Base-by-base conservation (phyloP, 2,888 invertebrate genomes). In the Pandemis heparana region DNA sequence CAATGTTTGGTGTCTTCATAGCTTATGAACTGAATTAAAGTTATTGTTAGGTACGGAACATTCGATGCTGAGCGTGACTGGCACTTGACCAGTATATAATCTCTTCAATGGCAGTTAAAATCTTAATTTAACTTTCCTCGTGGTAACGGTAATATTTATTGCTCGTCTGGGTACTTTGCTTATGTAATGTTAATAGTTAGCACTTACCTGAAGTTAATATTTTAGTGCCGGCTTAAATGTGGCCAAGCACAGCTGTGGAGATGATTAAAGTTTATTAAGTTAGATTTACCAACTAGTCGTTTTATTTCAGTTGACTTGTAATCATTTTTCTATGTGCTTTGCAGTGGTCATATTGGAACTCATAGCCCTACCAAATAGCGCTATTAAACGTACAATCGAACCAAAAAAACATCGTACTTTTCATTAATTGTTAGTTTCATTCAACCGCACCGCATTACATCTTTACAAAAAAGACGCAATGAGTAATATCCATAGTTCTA, bases 101-200 rank as follows among this genome's bases (percentile, higher is more conserved):
- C 43, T 43, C 56, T 70, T 64, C 32, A 43, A 61, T 38, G 16
- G 18, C 18, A 53, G 12, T 61, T 51, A 65, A 32, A 39, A 63
- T 43, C 7, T 53, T 56, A 63, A 66, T 66, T 39, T 41, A 39
- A 18, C 16, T 66, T 53, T 41, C 18, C 51, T 2, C 12, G 0
- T n/a, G 1, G 1, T 43, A 10, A 43, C 18, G 43, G 43, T 62
- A 9, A 53, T 9, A 18, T 53, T 53, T 53, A 53, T 53, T 53
- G 8, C 53, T 53, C 10, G 16, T 53, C 18, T 7, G 51, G 16
- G 16, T 16, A 51, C 18, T 16, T 18, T 53, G 18, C 9, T 9
- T 53, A n/a, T 18, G 18, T 53, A 18, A 16, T 53, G 4, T 16
- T 18, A 53, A 53, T 53, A 53, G 51, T 53, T 53, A 18, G 53